Evolutionary conservation across 1,140 invertebrate genomes (phyloP), one percentile per base, ranked within the genome.

Genomic region (Antheraea pernyi): DNA sequence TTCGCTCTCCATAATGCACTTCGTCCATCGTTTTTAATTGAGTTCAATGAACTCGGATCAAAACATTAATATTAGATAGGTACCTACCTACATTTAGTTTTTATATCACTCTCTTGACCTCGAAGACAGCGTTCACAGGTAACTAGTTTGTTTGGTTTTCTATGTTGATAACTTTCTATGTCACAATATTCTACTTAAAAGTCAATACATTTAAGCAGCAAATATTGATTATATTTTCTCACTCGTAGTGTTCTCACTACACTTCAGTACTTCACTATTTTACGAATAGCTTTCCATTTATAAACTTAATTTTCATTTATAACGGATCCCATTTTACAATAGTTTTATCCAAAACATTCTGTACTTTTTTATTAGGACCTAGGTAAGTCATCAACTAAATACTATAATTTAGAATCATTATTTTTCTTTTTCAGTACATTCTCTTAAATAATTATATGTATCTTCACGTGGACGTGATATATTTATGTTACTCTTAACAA

Each of bases 31-130:
- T 10, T 42, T 42, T 42, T 42, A 10, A 42, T 2, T 42, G 39
- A 11, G 46, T 53, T 53, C 9, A 53, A 53, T 53, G 46, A 53
- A 53, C 46, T 53, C 1, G 46, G 0, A 53, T 53, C 46, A 59
- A 59, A 59, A 59, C n/a, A 59, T 16, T 59, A 59, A 59, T 8
- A 9, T 18, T 22, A 9, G 19, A 59, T 22, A 9, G 19, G 16
- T 18, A 18, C 58, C 8, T 59, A n/a, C n/a, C n/a, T n/a, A n/a
- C n/a, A n/a, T n/a, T 59, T 59, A 59, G 58, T 59, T 59, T 42
- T 42, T 53, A 53, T n/a, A 53, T 16, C 7, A 53, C 46, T 53
- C 11, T 42, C 7, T 42, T 53, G 46, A 53, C 46, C 46, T 53
- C 11, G 16, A 6, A 53, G 16, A 53, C 46, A 6, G 46, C 46